Conservation (phyloP, 1,140 invertebrate species). For the Conus ventricosus region DNA sequence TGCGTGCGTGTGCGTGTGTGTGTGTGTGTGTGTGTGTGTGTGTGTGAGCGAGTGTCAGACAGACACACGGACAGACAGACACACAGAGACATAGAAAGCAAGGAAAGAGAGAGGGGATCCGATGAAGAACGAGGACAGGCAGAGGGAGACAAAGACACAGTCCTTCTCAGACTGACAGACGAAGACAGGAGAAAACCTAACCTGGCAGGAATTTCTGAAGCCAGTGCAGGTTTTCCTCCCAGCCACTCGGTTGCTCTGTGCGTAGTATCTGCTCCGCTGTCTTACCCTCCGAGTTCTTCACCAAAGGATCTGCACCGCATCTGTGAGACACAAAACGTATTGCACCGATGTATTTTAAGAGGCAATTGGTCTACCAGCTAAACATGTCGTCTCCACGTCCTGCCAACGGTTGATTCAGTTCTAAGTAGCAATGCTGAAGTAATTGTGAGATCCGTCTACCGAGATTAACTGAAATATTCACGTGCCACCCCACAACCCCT, state of each 20-base stretch:
- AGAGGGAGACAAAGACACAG: not conserved
- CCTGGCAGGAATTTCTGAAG: slow-evolving; percentile 67
- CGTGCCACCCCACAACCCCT: not conserved
- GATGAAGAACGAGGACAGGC: not conserved
- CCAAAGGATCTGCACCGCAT: slow-evolving; percentile 60
- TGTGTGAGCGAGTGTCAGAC: not conserved
- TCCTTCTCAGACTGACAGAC: not conserved
- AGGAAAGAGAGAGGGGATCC: not conserved
- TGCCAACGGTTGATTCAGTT: too few species aligned
- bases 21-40: not conserved
- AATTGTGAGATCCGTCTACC: too few species aligned
- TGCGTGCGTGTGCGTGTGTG: too few species aligned
- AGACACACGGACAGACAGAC: not conserved
- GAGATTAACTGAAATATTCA: too few species aligned
- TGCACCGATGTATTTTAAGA: too few species aligned
- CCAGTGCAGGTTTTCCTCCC: slow-evolving; percentile 68
- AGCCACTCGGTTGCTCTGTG: slow-evolving; percentile 59
- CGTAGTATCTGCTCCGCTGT: slow-evolving; percentile 63
- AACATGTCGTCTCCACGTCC: too few species aligned
- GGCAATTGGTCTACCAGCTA: too few species aligned
- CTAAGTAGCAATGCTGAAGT: too few species aligned
- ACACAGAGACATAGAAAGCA: not conserved
- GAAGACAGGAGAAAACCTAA: slow-evolving; percentile 30
- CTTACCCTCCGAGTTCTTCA: slow-evolving; percentile 58
- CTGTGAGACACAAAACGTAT: slow-evolving; percentile 37